Evolutionary conservation across 1,140 invertebrate species (phyloP), one percentile per base, ranked within the genome.

Genomic region (Dinoponera quadriceps): DNA sequence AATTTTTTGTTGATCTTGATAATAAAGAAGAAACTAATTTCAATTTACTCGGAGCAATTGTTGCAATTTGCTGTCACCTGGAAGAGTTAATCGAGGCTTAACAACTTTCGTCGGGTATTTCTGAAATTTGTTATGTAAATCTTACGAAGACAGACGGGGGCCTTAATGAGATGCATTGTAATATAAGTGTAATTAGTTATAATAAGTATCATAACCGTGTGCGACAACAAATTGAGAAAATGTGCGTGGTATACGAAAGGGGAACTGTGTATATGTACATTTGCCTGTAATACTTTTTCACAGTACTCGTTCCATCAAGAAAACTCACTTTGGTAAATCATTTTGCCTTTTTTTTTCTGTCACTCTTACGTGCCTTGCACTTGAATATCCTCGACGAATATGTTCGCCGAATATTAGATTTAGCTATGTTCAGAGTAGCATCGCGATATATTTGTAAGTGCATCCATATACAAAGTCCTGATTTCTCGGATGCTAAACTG

Each of bases 251-350:
- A 49, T 83, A 77, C 71, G 16, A 75, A 20, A 55, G 44, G 20
- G 38, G 38, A 48, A 71, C 27, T 80, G 20, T 66, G 49, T n/a
- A 65, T 80, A 38, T 66, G 49, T 16, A 65, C 54, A 84, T 73
- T 16, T 77, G 84, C 73, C 73, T 87, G 89, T 91, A 93, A 93
- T 90, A 92, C 92, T 92, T 93, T 92, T 93, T 92, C 92, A 92
- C 92, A 93, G 91, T 82, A 87, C 85, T 71, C 44, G 38, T 38
- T 71, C 65, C 38, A 44, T 44, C 7, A 44, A 44, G 49, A 29
- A 80, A 66, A 77, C 22, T 60, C 72, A 62, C 29, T 25, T 54
- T 48, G 16, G 9, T 9, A 44, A 44, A 44, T 5, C 33, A 33
- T 33, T 7, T 3, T 33, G 2, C 7, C 7, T 7, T 33, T 9